phyloP scores from a whole-genome alignment of 2,888 invertebrate species.

The Rhopalosiphum nymphaeae region DNA sequence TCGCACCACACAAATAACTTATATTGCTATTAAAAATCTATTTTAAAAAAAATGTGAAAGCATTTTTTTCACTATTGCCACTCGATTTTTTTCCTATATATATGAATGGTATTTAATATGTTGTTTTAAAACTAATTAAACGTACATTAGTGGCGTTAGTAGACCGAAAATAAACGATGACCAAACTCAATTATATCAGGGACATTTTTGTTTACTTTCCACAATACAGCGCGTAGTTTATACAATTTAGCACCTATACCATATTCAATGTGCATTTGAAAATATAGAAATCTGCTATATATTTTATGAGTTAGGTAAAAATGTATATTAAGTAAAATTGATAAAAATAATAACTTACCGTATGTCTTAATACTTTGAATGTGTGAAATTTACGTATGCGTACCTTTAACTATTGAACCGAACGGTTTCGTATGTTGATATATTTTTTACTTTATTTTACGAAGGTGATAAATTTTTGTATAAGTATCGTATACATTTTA shows the following conservation, averaged over 20 bases:
- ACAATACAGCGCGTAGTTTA: neutral
- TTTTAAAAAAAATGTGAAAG: conserved; percentile 46
- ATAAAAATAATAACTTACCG: neutral
- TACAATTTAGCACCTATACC: neutral
- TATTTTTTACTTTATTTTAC: neutral
- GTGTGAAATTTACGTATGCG: neutral
- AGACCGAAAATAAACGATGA: conserved; percentile 38
- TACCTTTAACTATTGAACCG: neutral
- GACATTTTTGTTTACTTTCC: neutral
- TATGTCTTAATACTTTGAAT: neutral
- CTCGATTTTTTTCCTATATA: neutral
- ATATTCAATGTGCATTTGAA: neutral
- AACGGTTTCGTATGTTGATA: neutral
- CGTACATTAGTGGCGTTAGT: conserved; percentile 35
- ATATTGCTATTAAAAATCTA: conserved; percentile 38
- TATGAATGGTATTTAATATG: neutral
- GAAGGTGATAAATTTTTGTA: neutral
- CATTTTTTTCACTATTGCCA: conserved; percentile 39
- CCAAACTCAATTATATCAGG: conserved; percentile 9
- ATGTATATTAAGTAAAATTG: neutral
- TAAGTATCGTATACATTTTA: neutral
- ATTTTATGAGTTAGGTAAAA: neutral
- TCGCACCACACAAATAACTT: neutral
- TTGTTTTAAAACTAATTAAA: conserved; percentile 36
- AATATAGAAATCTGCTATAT: neutral